phyloP scores from a whole-genome alignment of 2,888 invertebrate genomes.

The Drosophila nr. fundita region DNA sequence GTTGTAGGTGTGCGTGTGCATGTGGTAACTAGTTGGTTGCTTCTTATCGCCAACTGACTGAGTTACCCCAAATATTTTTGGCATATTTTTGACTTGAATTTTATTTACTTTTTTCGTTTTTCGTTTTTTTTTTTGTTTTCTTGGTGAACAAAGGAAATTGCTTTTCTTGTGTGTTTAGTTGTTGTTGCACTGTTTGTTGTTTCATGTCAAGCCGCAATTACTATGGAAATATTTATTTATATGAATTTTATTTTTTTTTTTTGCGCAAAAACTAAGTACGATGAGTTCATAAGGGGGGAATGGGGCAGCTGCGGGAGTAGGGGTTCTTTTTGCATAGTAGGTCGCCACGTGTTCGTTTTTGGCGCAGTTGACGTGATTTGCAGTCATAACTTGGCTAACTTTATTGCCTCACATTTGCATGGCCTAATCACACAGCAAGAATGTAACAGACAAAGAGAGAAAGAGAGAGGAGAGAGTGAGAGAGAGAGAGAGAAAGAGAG shows the following conservation, averaged over 20 bases:
- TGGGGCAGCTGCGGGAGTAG: neutral
- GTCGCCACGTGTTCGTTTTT: slow-evolving; percentile 63
- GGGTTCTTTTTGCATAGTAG: slow-evolving; percentile 47
- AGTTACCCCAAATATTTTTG: slow-evolving; percentile 61
- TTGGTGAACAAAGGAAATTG: slow-evolving; percentile 40
- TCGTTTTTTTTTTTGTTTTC: slow-evolving; percentile 2
- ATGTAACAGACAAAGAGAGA: slow-evolving; percentile 1
- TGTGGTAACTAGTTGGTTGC: slow-evolving; percentile 23
- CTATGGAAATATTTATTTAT: slow-evolving; percentile 55
- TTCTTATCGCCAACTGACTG: slow-evolving; percentile 46
- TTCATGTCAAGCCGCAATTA: slow-evolving; percentile 74
- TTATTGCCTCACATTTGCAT: slow-evolving; percentile 67
- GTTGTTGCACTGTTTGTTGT: slow-evolving; percentile 44
- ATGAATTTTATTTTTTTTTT: slow-evolving; percentile 18
- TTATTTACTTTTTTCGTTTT: neutral
- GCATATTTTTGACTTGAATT: slow-evolving; percentile 37
- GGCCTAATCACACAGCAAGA: slow-evolving; percentile 54
- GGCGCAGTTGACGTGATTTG: slow-evolving; percentile 69
- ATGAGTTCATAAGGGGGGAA: neutral
- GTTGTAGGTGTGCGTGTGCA: neutral
- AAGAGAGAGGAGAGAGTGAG: neutral
- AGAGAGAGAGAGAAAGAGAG: neutral
- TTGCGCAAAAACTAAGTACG: slow-evolving; percentile 28
- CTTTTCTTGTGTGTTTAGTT: slow-evolving; percentile 23
- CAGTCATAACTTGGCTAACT: slow-evolving; percentile 67